phyloP scores from a whole-genome alignment of 2,113 vertebrate species.

The Oreotrochilus melanogaster region DNA sequence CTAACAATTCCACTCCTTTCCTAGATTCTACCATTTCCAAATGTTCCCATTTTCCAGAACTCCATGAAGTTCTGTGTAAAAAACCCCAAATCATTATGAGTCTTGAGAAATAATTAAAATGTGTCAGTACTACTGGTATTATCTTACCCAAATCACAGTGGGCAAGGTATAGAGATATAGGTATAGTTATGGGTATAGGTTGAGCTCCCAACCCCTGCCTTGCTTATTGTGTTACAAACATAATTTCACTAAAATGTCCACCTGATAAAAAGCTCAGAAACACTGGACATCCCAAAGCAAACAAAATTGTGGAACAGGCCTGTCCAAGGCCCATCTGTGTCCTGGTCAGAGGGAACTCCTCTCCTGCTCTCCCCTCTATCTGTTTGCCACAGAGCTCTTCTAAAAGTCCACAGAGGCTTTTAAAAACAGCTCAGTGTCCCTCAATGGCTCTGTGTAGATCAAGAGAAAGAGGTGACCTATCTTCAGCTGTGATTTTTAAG shows the following conservation, averaged over 20 bases:
- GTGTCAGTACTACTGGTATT: neutral
- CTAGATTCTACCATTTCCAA: neutral
- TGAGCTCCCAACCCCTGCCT: neutral
- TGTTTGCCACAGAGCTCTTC: neutral
- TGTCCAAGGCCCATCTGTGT: neutral
- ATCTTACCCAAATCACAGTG: neutral
- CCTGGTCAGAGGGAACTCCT: neutral
- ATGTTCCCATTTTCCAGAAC: neutral
- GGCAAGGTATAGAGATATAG: neutral
- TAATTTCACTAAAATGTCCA: neutral
- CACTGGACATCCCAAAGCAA: neutral
- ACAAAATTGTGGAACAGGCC: neutral
- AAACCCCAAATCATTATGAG: neutral
- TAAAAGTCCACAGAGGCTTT: accelerated
- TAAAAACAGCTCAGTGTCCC: neutral
- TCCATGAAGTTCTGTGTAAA: neutral
- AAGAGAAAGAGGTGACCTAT: neutral
- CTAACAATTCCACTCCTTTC: neutral
- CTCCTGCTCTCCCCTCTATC: neutral
- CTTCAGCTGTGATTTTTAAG: neutral
- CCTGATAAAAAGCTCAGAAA: neutral
- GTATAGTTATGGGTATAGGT: neutral
- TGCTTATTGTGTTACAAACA: neutral
- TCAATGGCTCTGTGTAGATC: neutral
- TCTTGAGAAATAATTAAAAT: neutral